phyloP scores from a whole-genome alignment of 2,888 invertebrate genomes.

The Macrosiphum euphorbiae region DNA sequence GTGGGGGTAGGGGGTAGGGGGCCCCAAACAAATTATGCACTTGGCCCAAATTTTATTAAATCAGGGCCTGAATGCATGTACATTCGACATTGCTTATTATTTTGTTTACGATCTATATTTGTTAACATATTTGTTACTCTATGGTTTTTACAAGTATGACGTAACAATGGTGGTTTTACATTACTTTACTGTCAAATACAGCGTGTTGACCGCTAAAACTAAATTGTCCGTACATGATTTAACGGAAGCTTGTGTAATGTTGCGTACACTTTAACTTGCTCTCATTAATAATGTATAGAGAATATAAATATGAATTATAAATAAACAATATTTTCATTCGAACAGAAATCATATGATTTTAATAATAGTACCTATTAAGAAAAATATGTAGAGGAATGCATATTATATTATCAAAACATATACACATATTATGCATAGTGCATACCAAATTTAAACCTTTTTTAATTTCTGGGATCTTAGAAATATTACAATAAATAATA shows the following conservation, averaged over 20 bases:
- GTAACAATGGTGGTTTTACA: slow-evolving; percentile 17
- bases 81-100: neutral
- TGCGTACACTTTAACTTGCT: neutral
- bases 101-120: slow-evolving; percentile 26
- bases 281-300: neutral
- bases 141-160: neutral
- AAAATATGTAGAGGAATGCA: no score
- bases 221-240: neutral
- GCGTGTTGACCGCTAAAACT: neutral
- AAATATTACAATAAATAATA: no score
- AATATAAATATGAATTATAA: neutral
- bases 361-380: neutral
- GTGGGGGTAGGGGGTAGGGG: no score
- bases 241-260: neutral
- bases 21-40: no score
- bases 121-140: slow-evolving; percentile 2
- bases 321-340: neutral
- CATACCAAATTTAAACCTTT: no score
- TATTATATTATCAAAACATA: no score
- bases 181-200: neutral
- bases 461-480: no score
- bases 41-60: no score
- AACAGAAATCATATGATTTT: neutral
- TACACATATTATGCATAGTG: no score
- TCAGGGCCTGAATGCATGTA: no score